Evolutionary conservation across 2,113 vertebrate genomes (phyloP).

Genomic region (Oceanites oceanicus): DNA sequence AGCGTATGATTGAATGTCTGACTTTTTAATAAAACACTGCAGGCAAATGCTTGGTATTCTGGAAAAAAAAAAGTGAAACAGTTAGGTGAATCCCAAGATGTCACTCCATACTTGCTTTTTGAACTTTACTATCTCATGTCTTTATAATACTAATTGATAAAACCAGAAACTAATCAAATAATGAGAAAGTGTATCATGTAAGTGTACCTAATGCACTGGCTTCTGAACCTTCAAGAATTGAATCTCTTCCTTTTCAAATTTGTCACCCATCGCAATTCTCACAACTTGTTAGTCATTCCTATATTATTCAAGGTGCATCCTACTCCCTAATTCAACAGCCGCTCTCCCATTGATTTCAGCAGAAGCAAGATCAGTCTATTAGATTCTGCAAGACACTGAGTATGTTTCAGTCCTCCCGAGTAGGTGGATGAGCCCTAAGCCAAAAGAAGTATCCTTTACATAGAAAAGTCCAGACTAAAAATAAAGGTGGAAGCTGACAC

Average conservation of each 20-base stretch:
- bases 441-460: neutral
- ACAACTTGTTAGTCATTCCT: neutral
- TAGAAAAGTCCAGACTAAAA: neutral
- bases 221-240: neutral
- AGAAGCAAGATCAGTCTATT: neutral
- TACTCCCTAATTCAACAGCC: neutral
- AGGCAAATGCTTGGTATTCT: conserved; percentile 51
- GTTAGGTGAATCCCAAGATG: neutral
- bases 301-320: neutral
- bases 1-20: neutral
- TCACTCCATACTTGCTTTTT: neutral
- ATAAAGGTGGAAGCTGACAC: conserved; percentile 6
- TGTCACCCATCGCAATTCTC: neutral
- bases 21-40: neutral
- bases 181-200: neutral
- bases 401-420: neutral
- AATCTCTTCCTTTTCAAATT: neutral
- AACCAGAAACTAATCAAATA: neutral
- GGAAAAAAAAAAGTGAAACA: neutral
- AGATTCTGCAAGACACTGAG: neutral
- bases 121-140: neutral
- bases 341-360: neutral
- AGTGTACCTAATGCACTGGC: neutral
- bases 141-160: neutral
- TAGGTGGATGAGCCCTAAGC: neutral